Percentiles rank a stretch among this genome's conserved stretches.
Evolutionary conservation across 2,113 vertebrate species (phyloP).

Genomic region (Phyllostomus discolor): DNA sequence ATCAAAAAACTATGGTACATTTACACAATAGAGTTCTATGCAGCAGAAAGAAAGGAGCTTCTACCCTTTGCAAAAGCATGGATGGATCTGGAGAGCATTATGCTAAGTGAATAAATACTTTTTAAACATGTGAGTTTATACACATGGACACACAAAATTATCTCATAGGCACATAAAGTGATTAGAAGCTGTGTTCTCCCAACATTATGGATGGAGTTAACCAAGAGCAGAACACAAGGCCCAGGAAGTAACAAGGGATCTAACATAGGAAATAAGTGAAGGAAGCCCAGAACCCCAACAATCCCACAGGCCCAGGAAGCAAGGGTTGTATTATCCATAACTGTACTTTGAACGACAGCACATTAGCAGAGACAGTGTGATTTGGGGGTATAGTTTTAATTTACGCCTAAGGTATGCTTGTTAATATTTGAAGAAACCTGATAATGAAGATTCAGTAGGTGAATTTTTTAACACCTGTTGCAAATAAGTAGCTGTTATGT

Average conservation of each 20-base stretch:
- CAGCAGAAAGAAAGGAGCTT: too few species aligned
- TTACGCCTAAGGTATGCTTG: neutral
- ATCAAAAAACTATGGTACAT: too few species aligned
- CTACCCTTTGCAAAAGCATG: too few species aligned
- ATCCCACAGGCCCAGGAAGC: neutral
- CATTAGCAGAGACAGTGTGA: neutral
- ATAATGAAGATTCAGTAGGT: neutral
- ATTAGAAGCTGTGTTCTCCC: neutral
- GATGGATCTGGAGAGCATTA: too few species aligned
- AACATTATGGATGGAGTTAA: neutral
- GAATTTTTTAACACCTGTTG: neutral
- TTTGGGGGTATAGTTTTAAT: neutral
- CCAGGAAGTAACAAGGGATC: neutral
- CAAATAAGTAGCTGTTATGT: neutral
- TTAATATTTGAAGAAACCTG: neutral
- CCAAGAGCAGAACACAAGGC: neutral
- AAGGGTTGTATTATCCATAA: neutral
- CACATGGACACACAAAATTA: neutral
- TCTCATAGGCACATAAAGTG: neutral
- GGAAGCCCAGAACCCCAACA: neutral
- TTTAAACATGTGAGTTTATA: neutral
- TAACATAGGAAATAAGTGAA: neutral
- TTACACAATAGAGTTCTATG: too few species aligned
- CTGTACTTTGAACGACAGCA: neutral
- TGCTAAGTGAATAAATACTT: neutral